Base-by-base conservation (phyloP, 2,113 vertebrate species). In the Heliornis fulica region DNA sequence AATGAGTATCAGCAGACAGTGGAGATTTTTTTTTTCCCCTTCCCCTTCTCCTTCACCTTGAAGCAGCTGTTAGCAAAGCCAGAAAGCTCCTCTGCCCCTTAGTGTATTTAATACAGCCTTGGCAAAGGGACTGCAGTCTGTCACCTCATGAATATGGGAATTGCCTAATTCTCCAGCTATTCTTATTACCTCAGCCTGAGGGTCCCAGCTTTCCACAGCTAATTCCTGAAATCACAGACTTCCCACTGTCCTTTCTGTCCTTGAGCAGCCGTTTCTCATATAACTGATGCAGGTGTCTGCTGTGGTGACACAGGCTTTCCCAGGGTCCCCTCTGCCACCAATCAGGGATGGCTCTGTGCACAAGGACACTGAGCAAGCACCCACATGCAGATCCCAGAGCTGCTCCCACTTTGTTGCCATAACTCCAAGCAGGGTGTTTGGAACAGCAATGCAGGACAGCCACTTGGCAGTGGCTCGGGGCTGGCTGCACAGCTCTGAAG, bases 1-100 rank as follows among this genome's bases (percentile, higher is more conserved):
- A 93, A 68, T 23, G 13, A 93, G 0, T 64, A 87, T 46, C 68
- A 50, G 51, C 83, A 96, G 86, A 92, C 46, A 70, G 34, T 17
- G 20, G 34, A 74, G 43, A 40, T 56, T 57, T 63, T 36, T 48
- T 51, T 70, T 80, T 38, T n/a, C n/a, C n/a, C n/a, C 46, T 80
- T 63, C 64, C 31, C 89, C 80, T 97, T 94, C 76, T 93, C 36
- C 31, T 92, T 97, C 96, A 96, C 94, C 96, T 96, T 97, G 93
- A 94, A 94, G 72, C 89, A 96, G 94, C 91, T 92, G 89, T 92
- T 84, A 78, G 69, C 60, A 83, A 90, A 86, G 46, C 64, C 64
- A 83, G 94, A 83, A 65, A 66, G 87, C 50, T 75, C 81, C 59
- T 91, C 82, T 95, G 83, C 76, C 74, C 88, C 84, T 87, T 54